Evolutionary conservation across 2,888 invertebrate genomes (phyloP).

Genomic region (Allolobophora icterica): DNA sequence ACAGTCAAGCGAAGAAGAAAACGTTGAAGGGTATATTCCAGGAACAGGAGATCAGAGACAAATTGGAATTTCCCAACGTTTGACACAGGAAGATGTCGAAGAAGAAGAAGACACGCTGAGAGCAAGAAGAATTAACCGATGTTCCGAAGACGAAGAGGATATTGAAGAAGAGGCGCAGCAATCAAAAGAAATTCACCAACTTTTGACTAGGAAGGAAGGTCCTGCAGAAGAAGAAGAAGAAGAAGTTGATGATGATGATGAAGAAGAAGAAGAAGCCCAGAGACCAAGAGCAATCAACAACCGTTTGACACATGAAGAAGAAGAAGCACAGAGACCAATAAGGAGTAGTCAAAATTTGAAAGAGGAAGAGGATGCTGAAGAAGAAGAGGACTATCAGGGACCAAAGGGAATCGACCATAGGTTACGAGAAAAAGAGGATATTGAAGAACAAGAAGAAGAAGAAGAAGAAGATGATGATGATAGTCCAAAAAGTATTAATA

Average conservation of each 20-base stretch:
- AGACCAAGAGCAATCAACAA: background rate
- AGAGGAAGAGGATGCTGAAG: background rate
- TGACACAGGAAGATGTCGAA: background rate
- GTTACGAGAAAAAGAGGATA: background rate
- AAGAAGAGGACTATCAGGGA: background rate
- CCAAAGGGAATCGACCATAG: background rate
- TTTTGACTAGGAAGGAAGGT: background rate
- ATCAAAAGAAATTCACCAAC: background rate
- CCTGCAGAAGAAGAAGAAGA: background rate
- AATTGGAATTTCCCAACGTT: background rate
- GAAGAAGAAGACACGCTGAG: background rate
- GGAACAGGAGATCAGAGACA: background rate
- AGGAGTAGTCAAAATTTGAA: background rate
- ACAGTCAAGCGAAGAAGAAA: background rate
- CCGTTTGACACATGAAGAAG: background rate
- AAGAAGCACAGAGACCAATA: background rate
- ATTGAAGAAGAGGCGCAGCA: background rate
- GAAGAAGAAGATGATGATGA: background rate
- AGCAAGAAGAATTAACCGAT: background rate
- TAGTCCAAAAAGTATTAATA: background rate
- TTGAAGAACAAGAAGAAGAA: background rate
- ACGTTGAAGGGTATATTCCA: background rate
- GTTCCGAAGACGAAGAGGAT: background rate
- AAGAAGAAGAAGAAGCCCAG: background rate
- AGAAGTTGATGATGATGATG: background rate